A percentile compares a stretch with the other conserved stretches of the same genome.
Evolutionary conservation across 1,140 invertebrate species (phyloP).

Genomic region (Melipona quadrifasciata): DNA sequence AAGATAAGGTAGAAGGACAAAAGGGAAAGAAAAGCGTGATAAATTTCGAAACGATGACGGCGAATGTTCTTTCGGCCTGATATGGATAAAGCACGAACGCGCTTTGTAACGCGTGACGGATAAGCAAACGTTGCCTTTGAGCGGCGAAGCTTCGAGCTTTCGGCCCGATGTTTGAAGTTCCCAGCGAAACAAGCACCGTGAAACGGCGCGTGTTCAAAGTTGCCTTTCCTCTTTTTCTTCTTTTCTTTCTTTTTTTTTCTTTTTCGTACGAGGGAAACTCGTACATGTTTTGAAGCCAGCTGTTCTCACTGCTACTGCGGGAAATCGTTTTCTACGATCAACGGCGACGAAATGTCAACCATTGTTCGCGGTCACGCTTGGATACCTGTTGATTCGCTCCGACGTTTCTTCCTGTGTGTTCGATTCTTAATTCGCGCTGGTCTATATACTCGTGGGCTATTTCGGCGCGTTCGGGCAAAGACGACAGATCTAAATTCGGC

Average conservation of each 20-base stretch:
- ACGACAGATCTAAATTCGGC: no score
- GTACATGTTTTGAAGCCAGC: neutral
- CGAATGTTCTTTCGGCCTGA: neutral
- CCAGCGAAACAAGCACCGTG: no score
- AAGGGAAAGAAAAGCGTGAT: neutral
- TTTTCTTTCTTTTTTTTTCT: no score
- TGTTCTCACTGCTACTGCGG: neutral
- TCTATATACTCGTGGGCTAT: no score
- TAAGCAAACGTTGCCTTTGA: neutral
- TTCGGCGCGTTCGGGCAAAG: neutral
- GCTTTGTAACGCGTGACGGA: neutral
- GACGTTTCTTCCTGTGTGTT: neutral
- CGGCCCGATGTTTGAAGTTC: neutral
- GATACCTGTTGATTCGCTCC: slow-evolving; percentile 32
- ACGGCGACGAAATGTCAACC: neutral
- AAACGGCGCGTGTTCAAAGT: neutral
- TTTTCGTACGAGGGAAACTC: neutral
- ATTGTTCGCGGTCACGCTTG: neutral
- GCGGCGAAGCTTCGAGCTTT: neutral
- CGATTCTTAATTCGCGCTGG: neutral
- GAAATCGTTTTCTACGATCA: neutral
- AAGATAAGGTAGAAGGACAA: no score
- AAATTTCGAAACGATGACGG: neutral
- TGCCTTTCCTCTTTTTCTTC: neutral
- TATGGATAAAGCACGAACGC: no score